A percentile compares a stretch with the other conserved stretches of the same genome.
These are phyloP conservation scores for Noctua pronuba DNA, from an alignment of 2,888 invertebrate species.

Conservation along the genomic window DNA sequence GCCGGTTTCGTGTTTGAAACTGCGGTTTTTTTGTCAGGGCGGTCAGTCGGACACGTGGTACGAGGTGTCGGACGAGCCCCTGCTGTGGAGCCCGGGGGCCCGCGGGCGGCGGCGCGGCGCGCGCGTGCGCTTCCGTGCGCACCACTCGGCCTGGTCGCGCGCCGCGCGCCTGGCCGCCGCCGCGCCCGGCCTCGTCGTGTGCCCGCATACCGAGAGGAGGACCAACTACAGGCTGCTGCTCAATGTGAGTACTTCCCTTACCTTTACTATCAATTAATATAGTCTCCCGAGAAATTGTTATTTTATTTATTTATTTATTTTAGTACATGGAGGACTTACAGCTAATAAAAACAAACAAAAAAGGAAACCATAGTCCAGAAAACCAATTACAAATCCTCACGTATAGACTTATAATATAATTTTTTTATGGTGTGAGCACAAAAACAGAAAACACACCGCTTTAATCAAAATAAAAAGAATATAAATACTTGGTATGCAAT, in stretches of 20 bases:
- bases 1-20: constrained; percentile 5
- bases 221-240: constrained; percentile 94
- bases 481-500: too few relatives aligned
- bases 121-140: constrained; percentile 75
- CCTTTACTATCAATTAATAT: neutral
- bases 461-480: too few relatives aligned
- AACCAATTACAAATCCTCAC: too few relatives aligned
- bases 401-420: too few relatives aligned
- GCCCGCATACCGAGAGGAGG: constrained; percentile 93
- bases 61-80: constrained; percentile 91
- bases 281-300: neutral
- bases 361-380: too few relatives aligned
- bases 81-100: constrained; percentile 90
- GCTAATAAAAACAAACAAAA: too few relatives aligned
- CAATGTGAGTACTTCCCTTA: constrained; percentile 79
- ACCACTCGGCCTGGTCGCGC: constrained; percentile 80
- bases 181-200: constrained; percentile 94
- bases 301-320: too few relatives aligned
- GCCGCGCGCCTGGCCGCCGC: constrained; percentile 93
- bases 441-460: too few relatives aligned
- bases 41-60: constrained; percentile 91
- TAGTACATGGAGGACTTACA: too few relatives aligned
- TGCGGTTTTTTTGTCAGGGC: constrained; percentile 83
- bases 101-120: constrained; percentile 82
- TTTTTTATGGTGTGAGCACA: too few relatives aligned